These are phyloP conservation scores for Chaenocephalus aceratus DNA, from an alignment of 2,113 vertebrate species.

Conservation along the genomic window DNA sequence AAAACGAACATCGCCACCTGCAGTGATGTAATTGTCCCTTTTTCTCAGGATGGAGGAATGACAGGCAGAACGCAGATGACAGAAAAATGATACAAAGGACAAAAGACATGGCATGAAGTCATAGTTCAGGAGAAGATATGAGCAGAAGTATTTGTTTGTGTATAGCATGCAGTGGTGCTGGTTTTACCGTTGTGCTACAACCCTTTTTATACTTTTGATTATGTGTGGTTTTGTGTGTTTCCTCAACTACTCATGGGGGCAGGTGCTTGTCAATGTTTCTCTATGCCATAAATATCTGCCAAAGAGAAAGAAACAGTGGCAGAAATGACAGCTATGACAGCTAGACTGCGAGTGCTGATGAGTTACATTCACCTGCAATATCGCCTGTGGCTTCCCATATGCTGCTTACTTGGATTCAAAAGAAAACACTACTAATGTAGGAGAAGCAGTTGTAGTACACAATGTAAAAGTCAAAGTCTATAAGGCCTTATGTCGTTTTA, in stretches of 20 bases:
- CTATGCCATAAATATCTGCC: constrained; percentile 18
- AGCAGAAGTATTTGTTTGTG: neutral
- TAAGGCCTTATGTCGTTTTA: neutral
- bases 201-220: neutral
- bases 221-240: constrained; percentile 19
- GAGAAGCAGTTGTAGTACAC: too few relatives aligned
- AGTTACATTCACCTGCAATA: constrained; percentile 20
- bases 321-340: constrained; percentile 3
- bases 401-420: constrained; percentile 7
- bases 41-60: constrained; percentile 42
- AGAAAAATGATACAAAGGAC: constrained; percentile 12
- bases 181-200: neutral
- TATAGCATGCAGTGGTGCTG: neutral
- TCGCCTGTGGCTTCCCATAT: constrained; percentile 3
- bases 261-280: constrained; percentile 25
- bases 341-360: neutral
- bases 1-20: constrained; percentile 56
- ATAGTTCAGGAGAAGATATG: constrained; percentile 2
- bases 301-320: constrained; percentile 21
- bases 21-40: constrained; percentile 43
- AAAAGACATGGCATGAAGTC: constrained; percentile 10
- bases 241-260: constrained; percentile 24
- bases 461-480: neutral
- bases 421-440: neutral
- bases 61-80: constrained; percentile 13